Percentiles rank a stretch among this genome's conserved stretches.
Evolutionary conservation across 2,888 invertebrate genomes (phyloP).

Genomic region (Ditylenchus weischeri): DNA sequence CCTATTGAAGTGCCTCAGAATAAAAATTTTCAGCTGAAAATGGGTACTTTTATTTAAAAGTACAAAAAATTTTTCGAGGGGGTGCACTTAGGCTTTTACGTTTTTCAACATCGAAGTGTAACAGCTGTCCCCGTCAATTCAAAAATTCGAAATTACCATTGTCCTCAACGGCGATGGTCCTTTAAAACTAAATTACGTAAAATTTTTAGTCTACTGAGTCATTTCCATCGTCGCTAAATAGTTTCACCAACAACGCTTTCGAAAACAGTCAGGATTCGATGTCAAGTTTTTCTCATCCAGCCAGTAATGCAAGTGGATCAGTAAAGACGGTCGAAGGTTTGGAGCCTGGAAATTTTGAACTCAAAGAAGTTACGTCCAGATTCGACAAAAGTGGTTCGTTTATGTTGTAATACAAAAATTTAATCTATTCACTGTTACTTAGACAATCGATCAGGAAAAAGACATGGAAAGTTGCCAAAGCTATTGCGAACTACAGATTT

Average conservation of each 20-base stretch:
- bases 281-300: constrained; percentile 7
- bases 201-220: constrained; percentile 23
- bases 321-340: not conserved
- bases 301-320: constrained; percentile 1
- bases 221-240: constrained; percentile 18
- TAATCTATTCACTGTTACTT: not conserved
- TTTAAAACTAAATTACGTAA: no score
- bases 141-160: not conserved
- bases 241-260: constrained; percentile 22
- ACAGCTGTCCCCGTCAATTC: no score
- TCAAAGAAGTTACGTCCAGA: not conserved
- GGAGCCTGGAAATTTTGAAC: not conserved
- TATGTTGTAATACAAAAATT: no score
- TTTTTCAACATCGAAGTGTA: no score
- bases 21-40: no score
- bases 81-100: no score
- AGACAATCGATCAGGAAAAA: not conserved
- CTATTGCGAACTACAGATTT: not conserved
- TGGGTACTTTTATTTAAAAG: no score
- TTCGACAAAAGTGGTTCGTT: constrained; percentile 1
- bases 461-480: constrained; percentile 3
- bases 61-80: no score
- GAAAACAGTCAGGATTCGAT: constrained; percentile 20
- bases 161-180: not conserved
- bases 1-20: no score